These are phyloP conservation scores for Collichthys lucidus DNA, from an alignment of 2,113 vertebrate genomes.

Conservation along the genomic window DNA sequence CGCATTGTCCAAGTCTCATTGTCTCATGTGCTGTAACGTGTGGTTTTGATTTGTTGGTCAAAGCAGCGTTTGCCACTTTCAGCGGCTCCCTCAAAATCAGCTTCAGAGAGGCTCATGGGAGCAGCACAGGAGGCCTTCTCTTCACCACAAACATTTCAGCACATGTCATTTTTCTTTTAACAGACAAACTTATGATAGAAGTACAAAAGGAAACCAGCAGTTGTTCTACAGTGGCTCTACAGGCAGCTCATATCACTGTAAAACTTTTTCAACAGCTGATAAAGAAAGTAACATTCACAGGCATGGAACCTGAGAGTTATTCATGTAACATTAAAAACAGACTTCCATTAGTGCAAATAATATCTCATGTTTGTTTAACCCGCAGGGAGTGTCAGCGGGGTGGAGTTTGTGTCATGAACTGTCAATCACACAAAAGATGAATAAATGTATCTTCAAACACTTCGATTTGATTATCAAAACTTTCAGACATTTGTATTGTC, in stretches of 20 bases:
- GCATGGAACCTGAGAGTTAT: not conserved
- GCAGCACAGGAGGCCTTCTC: conserved; percentile 34
- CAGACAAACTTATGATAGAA: not conserved
- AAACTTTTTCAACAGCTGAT: not conserved
- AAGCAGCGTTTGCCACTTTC: conserved; percentile 36
- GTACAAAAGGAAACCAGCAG: conserved; percentile 1
- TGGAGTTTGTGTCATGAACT: conserved; percentile 26
- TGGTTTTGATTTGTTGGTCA: conserved; percentile 26
- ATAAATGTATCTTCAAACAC: conserved; percentile 37
- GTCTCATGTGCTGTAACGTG: not conserved
- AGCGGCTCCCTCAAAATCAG: conserved; percentile 21
- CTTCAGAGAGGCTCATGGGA: conserved; percentile 24
- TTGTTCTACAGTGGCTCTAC: not conserved
- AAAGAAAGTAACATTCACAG: not conserved
- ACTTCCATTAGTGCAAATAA: conserved; percentile 32
- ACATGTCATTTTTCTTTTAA: conserved; percentile 18
- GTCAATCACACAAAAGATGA: conserved; percentile 31
- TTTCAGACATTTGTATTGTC: conserved; percentile 6
- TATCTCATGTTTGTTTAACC: conserved; percentile 54
- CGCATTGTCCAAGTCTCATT: not conserved
- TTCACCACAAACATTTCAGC: conserved; percentile 37
- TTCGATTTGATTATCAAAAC: conserved; percentile 47
- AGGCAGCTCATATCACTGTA: not conserved
- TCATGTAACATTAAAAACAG: conserved; percentile 15
- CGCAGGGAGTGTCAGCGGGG: conserved; percentile 46